These are phyloP conservation scores for Brenthis hecate DNA, from an alignment of 2,888 invertebrate genomes.

Conservation along the genomic window DNA sequence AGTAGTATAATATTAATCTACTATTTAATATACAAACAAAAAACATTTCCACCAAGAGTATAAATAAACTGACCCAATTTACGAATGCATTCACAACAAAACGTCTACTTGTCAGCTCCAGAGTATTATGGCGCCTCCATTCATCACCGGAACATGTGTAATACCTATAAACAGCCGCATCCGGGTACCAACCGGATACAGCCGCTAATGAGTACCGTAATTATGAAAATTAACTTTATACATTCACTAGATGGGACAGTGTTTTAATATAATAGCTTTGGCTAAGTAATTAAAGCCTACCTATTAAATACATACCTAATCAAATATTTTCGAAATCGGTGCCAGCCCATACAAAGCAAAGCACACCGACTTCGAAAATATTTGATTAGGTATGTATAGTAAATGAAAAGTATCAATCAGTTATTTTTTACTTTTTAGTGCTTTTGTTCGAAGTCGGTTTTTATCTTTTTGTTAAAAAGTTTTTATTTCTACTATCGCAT, in stretches of 20 bases:
- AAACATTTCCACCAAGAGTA: neutral
- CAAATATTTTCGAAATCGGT: too few relatives aligned
- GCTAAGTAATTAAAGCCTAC: too few relatives aligned
- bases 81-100: slow-evolving; percentile 10
- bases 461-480: too few relatives aligned
- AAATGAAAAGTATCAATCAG: too few relatives aligned
- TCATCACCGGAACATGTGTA: slow-evolving; percentile 41
- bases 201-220: slow-evolving; percentile 52
- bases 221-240: slow-evolving; percentile 44
- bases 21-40: neutral
- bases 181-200: slow-evolving; percentile 40
- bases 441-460: too few relatives aligned
- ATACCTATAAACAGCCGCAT: slow-evolving; percentile 41
- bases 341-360: too few relatives aligned
- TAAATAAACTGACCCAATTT: slow-evolving; percentile 15
- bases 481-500: neutral
- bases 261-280: too few relatives aligned
- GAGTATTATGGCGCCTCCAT: slow-evolving; percentile 25
- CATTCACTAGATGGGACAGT: slow-evolving; percentile 20
- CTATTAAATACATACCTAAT: too few relatives aligned
- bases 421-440: too few relatives aligned
- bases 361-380: too few relatives aligned
- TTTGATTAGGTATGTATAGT: too few relatives aligned
- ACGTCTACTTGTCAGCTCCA: slow-evolving; percentile 20
- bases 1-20: neutral